phyloP scores from a whole-genome alignment of 2,113 vertebrate species.

The Elaphurus davidianus region DNA sequence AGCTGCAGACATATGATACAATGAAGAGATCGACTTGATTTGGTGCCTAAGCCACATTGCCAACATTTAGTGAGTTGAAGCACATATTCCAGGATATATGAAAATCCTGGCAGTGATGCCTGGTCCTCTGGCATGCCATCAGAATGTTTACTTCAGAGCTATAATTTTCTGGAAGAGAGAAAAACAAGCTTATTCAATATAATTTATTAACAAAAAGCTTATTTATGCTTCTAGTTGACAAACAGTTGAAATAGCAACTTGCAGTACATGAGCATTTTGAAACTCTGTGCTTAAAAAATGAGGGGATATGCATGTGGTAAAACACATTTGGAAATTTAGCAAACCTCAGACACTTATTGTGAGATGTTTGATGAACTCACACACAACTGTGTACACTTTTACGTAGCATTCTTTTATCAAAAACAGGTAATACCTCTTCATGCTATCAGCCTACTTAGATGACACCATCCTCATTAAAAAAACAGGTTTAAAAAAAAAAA shows the following conservation, averaged over 20 bases:
- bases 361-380: constrained; percentile 36
- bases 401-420: background rate
- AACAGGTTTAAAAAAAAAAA: background rate
- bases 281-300: constrained; percentile 14
- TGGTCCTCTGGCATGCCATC: background rate
- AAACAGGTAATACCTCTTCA: background rate
- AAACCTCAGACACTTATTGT: constrained; percentile 40
- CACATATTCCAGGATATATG: background rate
- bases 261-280: background rate
- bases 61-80: background rate
- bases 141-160: background rate
- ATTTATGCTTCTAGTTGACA: constrained; percentile 40
- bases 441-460: background rate
- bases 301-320: background rate
- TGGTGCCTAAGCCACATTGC: background rate
- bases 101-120: background rate
- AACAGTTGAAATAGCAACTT: constrained; percentile 44
- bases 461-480: background rate
- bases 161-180: background rate
- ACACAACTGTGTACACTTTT: constrained; percentile 52
- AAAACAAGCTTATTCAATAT: background rate
- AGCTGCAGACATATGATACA: background rate
- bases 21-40: background rate
- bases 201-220: constrained; percentile 35
- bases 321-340: constrained; percentile 13